Evolutionary conservation across 2,113 vertebrate species (phyloP), one percentile per base, ranked within the genome.

Genomic region (Zeus faber): DNA sequence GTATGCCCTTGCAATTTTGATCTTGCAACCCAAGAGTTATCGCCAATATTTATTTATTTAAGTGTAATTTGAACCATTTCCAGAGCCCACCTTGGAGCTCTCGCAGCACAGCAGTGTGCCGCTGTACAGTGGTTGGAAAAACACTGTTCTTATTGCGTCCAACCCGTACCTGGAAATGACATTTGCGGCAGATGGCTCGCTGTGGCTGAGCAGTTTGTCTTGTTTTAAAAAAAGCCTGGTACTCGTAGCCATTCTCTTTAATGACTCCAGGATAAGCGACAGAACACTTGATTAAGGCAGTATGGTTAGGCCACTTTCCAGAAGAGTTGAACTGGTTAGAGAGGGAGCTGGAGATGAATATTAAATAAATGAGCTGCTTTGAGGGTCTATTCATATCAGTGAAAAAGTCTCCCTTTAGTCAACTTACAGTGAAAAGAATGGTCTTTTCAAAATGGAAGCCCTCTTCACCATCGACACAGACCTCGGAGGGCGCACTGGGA

Each of bases 381-480:
- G 47, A 33, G 47, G 18, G 22, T n/a, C 54, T 10, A 22, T 55
- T n/a, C 33, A 59, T 49, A 20, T 6, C 17, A 29, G 31, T 50
- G 17, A 31, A 35, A 50, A 54, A 58, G 24, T 13, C 25, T 51
- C 54, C 24, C 18, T 62, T 51, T 29, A 17, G 39, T 18, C 24
- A 26, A 20, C 23, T 33, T 37, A 40, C 21, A 14, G 31, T 18
- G 53, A 53, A 45, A 54, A 17, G 63, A 39, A 54, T 67, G 53
- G 50, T 40, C 37, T 39, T 20, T 52, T 40, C 26, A 25, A 55
- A 49, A 46, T 18, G 46, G 14, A 50, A 33, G 17, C 49, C 45
- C 17, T 17, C 56, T 43, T 37, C 9, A 16, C 51, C 62, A 70
- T 60, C 60, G 64, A 61, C 48, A 18, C 23, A 47, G 37, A 62